Percentiles rank a stretch among this genome's conserved stretches.
These are phyloP conservation scores for Molossus alvarezi DNA, from an alignment of 2,797 vertebrate genomes.

Conservation along the genomic window DNA sequence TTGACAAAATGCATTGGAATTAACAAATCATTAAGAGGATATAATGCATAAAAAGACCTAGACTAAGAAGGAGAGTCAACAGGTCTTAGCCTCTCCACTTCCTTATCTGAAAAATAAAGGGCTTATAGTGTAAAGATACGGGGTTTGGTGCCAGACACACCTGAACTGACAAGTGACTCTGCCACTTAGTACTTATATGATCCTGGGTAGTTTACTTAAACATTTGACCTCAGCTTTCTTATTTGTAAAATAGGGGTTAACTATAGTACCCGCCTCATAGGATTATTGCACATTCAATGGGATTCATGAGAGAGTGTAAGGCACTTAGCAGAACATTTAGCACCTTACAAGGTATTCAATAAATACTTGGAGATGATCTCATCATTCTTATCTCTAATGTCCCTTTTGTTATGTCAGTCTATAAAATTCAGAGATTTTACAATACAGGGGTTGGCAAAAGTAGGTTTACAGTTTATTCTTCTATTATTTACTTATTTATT, in stretches of 20 bases:
- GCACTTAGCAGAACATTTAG: neutral
- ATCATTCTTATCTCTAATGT: neutral
- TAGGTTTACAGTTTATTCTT: neutral
- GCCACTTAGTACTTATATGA: neutral
- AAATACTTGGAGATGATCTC: neutral
- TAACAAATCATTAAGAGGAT: conserved; percentile 39
- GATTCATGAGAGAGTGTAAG: neutral
- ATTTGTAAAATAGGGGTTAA: conserved; percentile 7
- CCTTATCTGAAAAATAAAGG: conserved; percentile 6
- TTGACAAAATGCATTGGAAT: neutral
- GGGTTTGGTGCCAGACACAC: neutral
- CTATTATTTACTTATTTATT: neutral
- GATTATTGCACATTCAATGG: neutral
- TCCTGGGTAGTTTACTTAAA: neutral
- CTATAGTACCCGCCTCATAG: neutral
- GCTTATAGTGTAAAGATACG: neutral
- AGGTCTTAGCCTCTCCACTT: neutral
- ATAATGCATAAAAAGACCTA: conserved; percentile 18
- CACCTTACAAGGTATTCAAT: neutral
- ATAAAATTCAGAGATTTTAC: conserved; percentile 20
- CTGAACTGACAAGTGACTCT: neutral
- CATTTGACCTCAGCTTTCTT: neutral
- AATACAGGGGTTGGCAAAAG: neutral
- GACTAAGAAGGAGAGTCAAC: neutral
- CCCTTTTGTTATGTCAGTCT: neutral